Percentiles rank a stretch among this genome's conserved stretches.
Evolutionary conservation across 2,888 invertebrate species (phyloP).

Genomic region (Standfussiana lucernea): DNA sequence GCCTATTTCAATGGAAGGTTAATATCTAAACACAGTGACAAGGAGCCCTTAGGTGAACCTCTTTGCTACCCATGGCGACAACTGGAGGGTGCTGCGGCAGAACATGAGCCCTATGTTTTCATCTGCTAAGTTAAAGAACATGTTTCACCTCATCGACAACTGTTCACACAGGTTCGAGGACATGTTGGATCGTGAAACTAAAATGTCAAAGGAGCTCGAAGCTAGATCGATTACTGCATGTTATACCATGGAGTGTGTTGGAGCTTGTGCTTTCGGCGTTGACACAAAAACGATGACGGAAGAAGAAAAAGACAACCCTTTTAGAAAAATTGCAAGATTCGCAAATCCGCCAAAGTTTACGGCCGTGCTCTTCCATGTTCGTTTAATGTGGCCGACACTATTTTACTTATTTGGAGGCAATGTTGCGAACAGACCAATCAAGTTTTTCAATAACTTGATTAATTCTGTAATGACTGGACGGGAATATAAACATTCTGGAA

Average conservation of each 20-base stretch:
- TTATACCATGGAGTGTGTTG: conserved; percentile 61
- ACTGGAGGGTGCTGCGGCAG: conserved; percentile 65
- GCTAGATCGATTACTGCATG: conserved; percentile 36
- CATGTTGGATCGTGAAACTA: conserved; percentile 51
- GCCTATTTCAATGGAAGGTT: conserved; percentile 73
- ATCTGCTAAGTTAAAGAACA: conserved; percentile 66
- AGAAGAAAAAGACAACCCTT: conserved; percentile 28
- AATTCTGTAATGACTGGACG: conserved; percentile 52
- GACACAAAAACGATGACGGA: conserved; percentile 41
- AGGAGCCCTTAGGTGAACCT: conserved; percentile 58
- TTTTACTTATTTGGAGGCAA: conserved; percentile 25
- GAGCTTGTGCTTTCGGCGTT: conserved; percentile 41
- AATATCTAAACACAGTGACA: conserved; percentile 63
- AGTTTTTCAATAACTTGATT: conserved; percentile 55
- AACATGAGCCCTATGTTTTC: conserved; percentile 68
- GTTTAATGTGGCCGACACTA: conserved; percentile 33
- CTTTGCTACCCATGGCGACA: conserved; percentile 57
- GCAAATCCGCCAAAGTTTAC: background rate
- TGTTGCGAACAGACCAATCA: conserved; percentile 5
- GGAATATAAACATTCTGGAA: conserved; percentile 42
- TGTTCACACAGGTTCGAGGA: conserved; percentile 55
- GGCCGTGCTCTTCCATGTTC: background rate
- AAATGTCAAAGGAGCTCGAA: conserved; percentile 46
- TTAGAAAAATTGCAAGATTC: conserved; percentile 24
- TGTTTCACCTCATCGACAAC: conserved; percentile 65